Percentiles rank a stretch among this genome's conserved stretches.
Evolutionary conservation across 2,113 vertebrate genomes (phyloP).

Genomic region (Pantherophis guttatus): DNA sequence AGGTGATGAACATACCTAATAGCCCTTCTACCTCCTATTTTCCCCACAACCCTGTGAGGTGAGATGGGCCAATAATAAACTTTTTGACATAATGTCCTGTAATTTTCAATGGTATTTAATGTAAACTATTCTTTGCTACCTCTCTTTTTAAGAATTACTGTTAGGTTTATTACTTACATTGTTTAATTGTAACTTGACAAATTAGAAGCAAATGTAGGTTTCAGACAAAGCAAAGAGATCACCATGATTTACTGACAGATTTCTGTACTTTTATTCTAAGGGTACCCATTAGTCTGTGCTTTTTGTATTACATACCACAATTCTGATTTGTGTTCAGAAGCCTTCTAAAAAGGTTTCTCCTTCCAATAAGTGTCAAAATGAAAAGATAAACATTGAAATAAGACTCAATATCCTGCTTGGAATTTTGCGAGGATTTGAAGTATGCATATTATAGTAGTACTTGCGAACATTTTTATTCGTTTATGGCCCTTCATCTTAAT

Average conservation of each 20-base stretch:
- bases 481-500: conserved; percentile 19
- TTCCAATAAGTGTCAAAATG: not conserved
- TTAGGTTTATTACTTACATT: not conserved
- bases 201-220: not conserved
- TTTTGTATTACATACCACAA: not conserved
- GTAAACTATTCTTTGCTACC: not conserved
- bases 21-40: not conserved
- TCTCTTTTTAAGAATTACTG: not conserved
- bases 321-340: not conserved
- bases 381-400: not conserved
- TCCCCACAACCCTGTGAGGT: not conserved
- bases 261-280: not conserved
- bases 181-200: not conserved
- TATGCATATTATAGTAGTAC: not conserved
- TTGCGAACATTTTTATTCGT: conserved; percentile 14
- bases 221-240: not conserved
- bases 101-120: not conserved
- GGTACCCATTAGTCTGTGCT: not conserved
- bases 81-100: not conserved
- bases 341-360: not conserved
- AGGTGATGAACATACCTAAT: not conserved
- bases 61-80: not conserved
- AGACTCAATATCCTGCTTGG: not conserved
- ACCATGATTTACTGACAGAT: not conserved
- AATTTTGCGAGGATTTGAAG: not conserved